Evolutionary conservation across 2,113 vertebrate genomes (phyloP).

Genomic region (Rhegmatorhina hoffmannsi): DNA sequence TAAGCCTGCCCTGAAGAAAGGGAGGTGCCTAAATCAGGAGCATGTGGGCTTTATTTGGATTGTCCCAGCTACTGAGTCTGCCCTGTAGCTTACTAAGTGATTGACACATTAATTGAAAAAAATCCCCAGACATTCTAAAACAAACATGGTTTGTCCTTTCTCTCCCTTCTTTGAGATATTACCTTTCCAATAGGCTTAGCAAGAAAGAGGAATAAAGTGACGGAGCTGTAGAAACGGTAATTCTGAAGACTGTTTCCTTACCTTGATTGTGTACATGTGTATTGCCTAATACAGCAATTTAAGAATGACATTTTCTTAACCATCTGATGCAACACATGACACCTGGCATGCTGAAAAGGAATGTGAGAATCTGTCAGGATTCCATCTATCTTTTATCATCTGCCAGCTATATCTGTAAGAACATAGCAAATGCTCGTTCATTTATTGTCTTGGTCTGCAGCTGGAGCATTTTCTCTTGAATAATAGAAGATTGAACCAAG

Average conservation of each 20-base stretch:
- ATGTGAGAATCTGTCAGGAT: not conserved
- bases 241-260: not conserved
- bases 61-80: slow-evolving; percentile 30
- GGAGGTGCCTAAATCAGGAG: not conserved
- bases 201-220: not conserved
- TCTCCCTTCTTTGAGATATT: not conserved
- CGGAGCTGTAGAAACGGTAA: not conserved
- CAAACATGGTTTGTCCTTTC: not conserved
- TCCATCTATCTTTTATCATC: slow-evolving; percentile 6
- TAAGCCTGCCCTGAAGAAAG: slow-evolving; percentile 16
- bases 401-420: slow-evolving; percentile 27
- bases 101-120: slow-evolving; percentile 13
- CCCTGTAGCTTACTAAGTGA: not conserved
- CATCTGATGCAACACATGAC: slow-evolving; percentile 16
- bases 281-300: not conserved
- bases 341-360: slow-evolving; percentile 14
- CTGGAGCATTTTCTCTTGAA: slow-evolving; percentile 25
- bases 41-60: slow-evolving; percentile 32
- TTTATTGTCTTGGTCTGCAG: slow-evolving; percentile 27
- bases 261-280: not conserved
- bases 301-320: slow-evolving; percentile 16
- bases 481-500: slow-evolving; percentile 38
- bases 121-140: slow-evolving; percentile 16
- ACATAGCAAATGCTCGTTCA: slow-evolving; percentile 17
- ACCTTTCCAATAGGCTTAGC: not conserved